phyloP scores from a whole-genome alignment of 2,113 vertebrate species.

The Pseudorectes ferrugineus region DNA sequence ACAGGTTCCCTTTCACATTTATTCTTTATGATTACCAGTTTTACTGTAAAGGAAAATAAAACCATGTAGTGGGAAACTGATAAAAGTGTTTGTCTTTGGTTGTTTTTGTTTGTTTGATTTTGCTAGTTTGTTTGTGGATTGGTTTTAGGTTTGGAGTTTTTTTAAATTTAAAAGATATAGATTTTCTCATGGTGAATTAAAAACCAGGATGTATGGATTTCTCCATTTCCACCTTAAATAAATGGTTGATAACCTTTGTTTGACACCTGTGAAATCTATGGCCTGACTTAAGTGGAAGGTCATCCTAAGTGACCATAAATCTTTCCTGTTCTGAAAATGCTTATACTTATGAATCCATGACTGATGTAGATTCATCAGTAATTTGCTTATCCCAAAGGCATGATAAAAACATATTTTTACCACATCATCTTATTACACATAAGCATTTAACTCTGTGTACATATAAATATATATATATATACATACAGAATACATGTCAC shows the following conservation, averaged over 20 bases:
- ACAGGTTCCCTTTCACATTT: neutral
- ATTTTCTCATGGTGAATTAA: neutral
- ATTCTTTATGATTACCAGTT: neutral
- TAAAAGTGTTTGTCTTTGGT: neutral
- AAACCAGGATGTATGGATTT: neutral
- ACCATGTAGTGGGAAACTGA: neutral
- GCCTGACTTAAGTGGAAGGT: neutral
- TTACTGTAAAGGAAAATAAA: neutral
- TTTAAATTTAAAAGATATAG: neutral
- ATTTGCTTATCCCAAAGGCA: neutral
- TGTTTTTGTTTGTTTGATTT: neutral
- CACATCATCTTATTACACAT: fast-evolving
- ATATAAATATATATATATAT: neutral
- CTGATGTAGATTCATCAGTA: neutral
- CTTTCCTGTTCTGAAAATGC: neutral
- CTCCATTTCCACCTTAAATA: neutral
- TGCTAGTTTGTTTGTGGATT: neutral
- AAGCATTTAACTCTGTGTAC: neutral
- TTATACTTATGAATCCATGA: neutral
- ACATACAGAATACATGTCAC: fast-evolving
- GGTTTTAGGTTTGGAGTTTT: fast-evolving
- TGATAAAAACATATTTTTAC: neutral
- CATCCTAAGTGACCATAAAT: neutral
- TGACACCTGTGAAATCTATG: neutral
- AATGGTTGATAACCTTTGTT: neutral